Evolutionary conservation across 2,888 invertebrate genomes (phyloP).

Genomic region (Cosmia pyralina): DNA sequence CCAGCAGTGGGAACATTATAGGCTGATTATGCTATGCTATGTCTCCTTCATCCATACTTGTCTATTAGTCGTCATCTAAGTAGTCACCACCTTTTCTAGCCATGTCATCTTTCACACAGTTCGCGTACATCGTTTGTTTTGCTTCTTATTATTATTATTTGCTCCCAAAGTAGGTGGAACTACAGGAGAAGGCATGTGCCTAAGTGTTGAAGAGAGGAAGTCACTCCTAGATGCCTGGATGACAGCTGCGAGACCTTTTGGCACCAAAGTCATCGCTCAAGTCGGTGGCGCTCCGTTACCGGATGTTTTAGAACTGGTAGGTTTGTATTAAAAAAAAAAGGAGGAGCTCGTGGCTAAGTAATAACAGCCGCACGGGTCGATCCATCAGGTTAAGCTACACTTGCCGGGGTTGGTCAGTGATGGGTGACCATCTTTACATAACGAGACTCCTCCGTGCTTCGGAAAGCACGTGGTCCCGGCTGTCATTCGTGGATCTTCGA

Average conservation of each 20-base stretch:
- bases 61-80: background rate
- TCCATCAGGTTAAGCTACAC: too few species aligned
- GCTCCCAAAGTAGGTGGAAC: constrained; percentile 93
- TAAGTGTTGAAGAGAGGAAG: constrained; percentile 93
- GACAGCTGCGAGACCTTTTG: constrained; percentile 86
- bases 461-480: too few species aligned
- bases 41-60: background rate
- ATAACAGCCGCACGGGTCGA: too few species aligned
- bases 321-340: too few species aligned
- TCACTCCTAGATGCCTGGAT: constrained; percentile 92
- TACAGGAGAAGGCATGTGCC: constrained; percentile 93
- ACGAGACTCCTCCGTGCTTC: too few species aligned
- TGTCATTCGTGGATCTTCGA: too few species aligned
- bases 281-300: constrained; percentile 93
- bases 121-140: background rate
- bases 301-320: constrained; percentile 93
- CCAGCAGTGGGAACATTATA: too few species aligned
- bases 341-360: background rate
- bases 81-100: too few species aligned
- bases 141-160: background rate
- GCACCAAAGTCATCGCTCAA: constrained; percentile 92
- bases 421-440: too few species aligned
- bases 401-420: too few species aligned
- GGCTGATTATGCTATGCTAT: too few species aligned
- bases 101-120: background rate